Evolutionary conservation across 1,140 invertebrate genomes (phyloP).

Genomic region (Agrypnia vestita): DNA sequence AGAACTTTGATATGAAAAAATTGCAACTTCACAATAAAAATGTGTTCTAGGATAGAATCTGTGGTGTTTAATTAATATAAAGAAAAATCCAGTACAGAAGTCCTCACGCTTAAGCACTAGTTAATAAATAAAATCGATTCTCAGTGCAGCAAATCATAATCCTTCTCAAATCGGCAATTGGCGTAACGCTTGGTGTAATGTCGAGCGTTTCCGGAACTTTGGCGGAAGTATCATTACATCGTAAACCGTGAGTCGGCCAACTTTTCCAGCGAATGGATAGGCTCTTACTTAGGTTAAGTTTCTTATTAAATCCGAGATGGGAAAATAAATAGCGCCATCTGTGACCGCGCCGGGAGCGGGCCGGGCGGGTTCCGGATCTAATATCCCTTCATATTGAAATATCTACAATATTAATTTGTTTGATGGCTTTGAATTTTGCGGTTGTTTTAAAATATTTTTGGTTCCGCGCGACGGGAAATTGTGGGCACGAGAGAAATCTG

Average conservation of each 20-base stretch:
- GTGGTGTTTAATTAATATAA: too few species aligned
- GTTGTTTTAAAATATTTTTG: constrained; percentile 14
- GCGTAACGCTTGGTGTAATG: background rate
- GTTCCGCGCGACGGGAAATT: background rate
- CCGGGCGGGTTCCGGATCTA: background rate
- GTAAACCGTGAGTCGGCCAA: constrained; percentile 43
- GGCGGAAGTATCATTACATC: constrained; percentile 44
- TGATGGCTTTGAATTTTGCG: constrained; percentile 5
- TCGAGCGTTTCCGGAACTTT: constrained; percentile 28
- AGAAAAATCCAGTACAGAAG: too few species aligned
- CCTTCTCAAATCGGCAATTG: too few species aligned
- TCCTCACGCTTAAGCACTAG: too few species aligned
- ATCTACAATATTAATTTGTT: constrained; percentile 33
- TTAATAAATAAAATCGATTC: too few species aligned
- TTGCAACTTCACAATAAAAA: too few species aligned
- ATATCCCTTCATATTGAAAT: constrained; percentile 26
- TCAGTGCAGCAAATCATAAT: too few species aligned
- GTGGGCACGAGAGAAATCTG: too few species aligned
- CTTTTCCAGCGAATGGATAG: constrained; percentile 37
- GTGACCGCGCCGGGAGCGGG: constrained; percentile 27
- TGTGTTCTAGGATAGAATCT: too few species aligned
- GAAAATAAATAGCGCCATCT: constrained; percentile 55
- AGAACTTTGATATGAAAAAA: too few species aligned
- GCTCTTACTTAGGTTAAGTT: constrained; percentile 37
- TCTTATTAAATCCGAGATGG: constrained; percentile 55